Evolutionary conservation across 1,140 invertebrate genomes (phyloP), one percentile per base, ranked within the genome.

Genomic region (Drosophila sulfurigaster): DNA sequence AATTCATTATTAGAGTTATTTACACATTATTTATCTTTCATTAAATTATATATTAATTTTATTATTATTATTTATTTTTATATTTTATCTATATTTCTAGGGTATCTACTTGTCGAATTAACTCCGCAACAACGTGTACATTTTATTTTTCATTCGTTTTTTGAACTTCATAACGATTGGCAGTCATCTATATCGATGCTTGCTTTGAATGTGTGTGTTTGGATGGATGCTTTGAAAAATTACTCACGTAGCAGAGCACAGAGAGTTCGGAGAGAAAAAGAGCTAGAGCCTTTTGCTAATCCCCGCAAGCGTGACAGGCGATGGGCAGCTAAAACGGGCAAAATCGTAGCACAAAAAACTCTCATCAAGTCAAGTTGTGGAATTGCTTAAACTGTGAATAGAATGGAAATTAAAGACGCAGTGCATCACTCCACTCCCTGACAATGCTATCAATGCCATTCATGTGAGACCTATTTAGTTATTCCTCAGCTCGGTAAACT

Each of bases 171-270:
- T 80, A 77, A 71, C 70, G 68, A 71, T 56, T 71, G 59, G 59
- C 59, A 63, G 68, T 35, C 68, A 64, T 46, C 49, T 56, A 71
- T 71, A 64, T 56, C 49, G 7, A 63, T 70, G 51, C 1, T 28
- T 30, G 38, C 35, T 49, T 45, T 43, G 20, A 41, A 13, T 41
- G 28, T 57, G 28, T 64, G 38, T 32, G 45, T 45, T 1, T 16
- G 3, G 43, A 35, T 32, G 35, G 30, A 49, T 66, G 79, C 75
- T 78, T 85, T 85, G 81, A 69, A 45, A 85, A 85, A 81, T 85
- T 78, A 75, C 69, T 85, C 81, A 85, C 81, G 81, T 85, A 78
- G 13, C 16, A 52, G 25, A 32, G 56, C 75, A 13, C 11, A 52
- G 32, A 41, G 56, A 38, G 45, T 6, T 4, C 7, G 28, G 16